A percentile compares a stretch with the other conserved stretches of the same genome.
Conservation (phyloP, 2,888 invertebrate species). For the Drosophila imparisetae region DNA sequence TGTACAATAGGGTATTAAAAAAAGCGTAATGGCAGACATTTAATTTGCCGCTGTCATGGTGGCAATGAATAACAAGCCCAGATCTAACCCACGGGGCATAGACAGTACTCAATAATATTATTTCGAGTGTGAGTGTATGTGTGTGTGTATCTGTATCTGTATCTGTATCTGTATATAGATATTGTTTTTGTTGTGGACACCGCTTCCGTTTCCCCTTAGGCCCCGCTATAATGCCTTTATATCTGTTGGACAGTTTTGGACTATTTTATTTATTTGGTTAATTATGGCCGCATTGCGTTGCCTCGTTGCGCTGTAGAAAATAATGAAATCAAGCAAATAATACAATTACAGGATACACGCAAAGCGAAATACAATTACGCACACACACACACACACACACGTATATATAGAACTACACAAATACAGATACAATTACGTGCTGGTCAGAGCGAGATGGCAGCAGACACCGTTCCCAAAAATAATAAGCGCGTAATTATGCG, state of each 20-base stretch:
- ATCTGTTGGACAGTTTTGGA: slow-evolving; percentile 59
- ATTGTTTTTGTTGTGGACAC: slow-evolving; percentile 19
- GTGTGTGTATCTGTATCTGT: slow-evolving; percentile 10
- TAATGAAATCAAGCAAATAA: slow-evolving; percentile 79
- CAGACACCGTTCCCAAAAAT: slow-evolving; percentile 69
- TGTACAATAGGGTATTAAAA: slow-evolving; percentile 41
- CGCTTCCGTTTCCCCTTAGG: slow-evolving; percentile 60
- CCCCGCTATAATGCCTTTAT: slow-evolving; percentile 38
- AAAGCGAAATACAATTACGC: slow-evolving; percentile 77
- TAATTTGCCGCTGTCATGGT: slow-evolving; percentile 72
- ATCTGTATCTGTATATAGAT: slow-evolving; percentile 12
- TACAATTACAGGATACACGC: slow-evolving; percentile 74
- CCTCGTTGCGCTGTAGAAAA: slow-evolving; percentile 44
- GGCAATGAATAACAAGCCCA: slow-evolving; percentile 71
- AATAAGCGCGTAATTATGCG: slow-evolving; percentile 80
- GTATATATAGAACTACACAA: slow-evolving; percentile 3
- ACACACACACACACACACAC: slow-evolving; percentile 18
- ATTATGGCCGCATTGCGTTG: slow-evolving; percentile 61
- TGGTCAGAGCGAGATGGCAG: slow-evolving; percentile 20
- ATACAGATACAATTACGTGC: slow-evolving; percentile 21
- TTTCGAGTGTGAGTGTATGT: not conserved
- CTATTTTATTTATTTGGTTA: slow-evolving; percentile 80
- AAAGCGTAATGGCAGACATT: slow-evolving; percentile 58
- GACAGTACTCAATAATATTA: slow-evolving; percentile 58
- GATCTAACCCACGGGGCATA: slow-evolving; percentile 68